Evolutionary conservation across 2,888 invertebrate genomes (phyloP), one percentile per base, ranked within the genome.

Genomic region (Drosophila glabriapex): DNA sequence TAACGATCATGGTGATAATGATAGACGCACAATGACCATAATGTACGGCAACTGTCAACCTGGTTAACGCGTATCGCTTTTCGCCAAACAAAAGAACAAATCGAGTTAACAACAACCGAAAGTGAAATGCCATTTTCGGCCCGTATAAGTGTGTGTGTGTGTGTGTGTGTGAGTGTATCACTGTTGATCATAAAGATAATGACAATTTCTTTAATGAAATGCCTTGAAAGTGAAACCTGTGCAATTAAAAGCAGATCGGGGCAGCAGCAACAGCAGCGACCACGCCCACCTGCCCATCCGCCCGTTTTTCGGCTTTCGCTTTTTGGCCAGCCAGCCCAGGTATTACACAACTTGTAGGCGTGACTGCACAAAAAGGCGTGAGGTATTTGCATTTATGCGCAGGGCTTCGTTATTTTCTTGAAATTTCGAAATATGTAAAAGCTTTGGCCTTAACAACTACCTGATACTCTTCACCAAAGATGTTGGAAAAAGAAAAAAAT

Each of bases 81-180:
- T 68, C 69, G 80, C 78, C 80, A 89, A 85, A 85, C 89, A 85
- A 85, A 89, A 85, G 85, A 85, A 85, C 85, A 85, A 86, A 83
- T 41, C 16, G 35, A 33, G 74, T 59, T 68, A 68, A 65, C 76
- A 82, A 63, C 72, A 66, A 68, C 64, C 53, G 89, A 89, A 86
- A 86, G 85, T 89, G 85, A 86, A 86, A 86, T 89, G 84, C 74
- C 75, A 68, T 70, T 75, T 80, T 60, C 14, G 16, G 16, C 4
- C 35, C 35, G 35, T 16, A 35, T 35, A 35, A 35, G 35, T 35
- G 41, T 22, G 35, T 55, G 9, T 37, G 6, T 39, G 2, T 29
- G n/a, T 16, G 50, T 22, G 22, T 41, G 4, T 35, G 46, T 29
- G 33, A 58, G 39, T 54, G 61, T 52, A 41, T 64, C 56, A 54